A percentile compares a stretch with the other conserved stretches of the same genome.
phyloP scores from a whole-genome alignment of 2,888 invertebrate species.

The Agrotis segetum region DNA sequence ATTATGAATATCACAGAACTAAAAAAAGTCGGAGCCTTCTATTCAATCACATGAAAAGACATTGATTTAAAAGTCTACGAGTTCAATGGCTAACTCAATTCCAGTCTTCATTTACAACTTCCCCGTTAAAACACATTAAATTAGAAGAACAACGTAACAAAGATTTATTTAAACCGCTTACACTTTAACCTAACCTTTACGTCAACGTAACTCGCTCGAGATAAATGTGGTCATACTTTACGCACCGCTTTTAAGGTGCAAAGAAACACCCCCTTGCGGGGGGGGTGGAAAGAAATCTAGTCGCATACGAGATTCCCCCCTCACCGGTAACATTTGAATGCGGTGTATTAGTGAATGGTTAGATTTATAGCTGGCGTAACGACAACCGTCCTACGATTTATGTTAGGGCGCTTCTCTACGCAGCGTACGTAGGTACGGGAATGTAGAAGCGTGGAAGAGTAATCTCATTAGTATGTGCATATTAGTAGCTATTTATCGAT shows the following conservation, averaged over 20 bases:
- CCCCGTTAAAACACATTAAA: constrained; percentile 44
- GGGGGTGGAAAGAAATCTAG: constrained; percentile 62
- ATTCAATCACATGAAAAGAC: too few relatives aligned
- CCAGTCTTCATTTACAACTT: constrained; percentile 13
- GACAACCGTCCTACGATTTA: constrained; percentile 82
- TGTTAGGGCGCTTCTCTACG: constrained; percentile 70
- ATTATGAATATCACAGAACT: too few relatives aligned
- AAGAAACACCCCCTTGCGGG: constrained; percentile 59
- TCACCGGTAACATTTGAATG: constrained; percentile 84
- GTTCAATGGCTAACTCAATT: neutral
- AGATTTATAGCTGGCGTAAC: constrained; percentile 84
- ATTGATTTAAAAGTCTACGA: neutral
- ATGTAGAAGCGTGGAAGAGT: constrained; percentile 59
- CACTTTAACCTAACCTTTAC: constrained; percentile 58
- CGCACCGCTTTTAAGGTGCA: constrained; percentile 77
- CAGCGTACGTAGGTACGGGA: constrained; percentile 50
- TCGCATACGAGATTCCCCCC: constrained; percentile 70
- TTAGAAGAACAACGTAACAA: constrained; percentile 45
- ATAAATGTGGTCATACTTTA: constrained; percentile 80
- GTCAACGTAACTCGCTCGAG: constrained; percentile 64
- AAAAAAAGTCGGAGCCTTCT: too few relatives aligned
- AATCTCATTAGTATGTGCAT: constrained; percentile 67
- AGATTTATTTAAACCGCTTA: constrained; percentile 54
- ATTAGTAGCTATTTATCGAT: constrained; percentile 66
- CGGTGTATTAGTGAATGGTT: constrained; percentile 86